Conservation (phyloP, 2,797 vertebrate genomes). For the Spinus olivaceus region DNA sequence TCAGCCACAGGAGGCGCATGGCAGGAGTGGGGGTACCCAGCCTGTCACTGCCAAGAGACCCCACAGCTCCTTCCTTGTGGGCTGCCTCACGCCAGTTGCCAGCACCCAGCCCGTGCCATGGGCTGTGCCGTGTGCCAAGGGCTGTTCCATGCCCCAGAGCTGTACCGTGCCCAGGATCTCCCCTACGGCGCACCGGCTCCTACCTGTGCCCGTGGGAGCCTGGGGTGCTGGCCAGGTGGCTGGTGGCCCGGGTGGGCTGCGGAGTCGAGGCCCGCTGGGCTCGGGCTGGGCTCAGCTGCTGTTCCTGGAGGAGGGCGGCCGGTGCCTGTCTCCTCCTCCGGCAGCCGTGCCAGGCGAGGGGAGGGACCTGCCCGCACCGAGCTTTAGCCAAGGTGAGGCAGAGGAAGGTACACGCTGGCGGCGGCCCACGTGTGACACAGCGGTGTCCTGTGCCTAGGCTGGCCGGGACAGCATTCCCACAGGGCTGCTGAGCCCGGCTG, state of each 20-base stretch:
- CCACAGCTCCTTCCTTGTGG: background rate
- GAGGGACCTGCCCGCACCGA: conserved; percentile 31
- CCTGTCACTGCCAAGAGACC: background rate
- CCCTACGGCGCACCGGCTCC: background rate
- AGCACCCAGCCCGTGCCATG: background rate
- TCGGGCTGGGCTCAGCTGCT: background rate
- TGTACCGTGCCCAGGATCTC: background rate
- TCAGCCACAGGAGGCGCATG: background rate
- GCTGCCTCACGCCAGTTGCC: background rate
- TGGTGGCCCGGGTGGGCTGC: background rate
- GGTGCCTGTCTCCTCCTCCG: conserved; percentile 56
- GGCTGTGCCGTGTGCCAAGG: background rate
- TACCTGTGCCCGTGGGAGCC: conserved; percentile 17
- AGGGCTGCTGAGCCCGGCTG: background rate
- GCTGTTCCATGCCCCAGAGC: background rate
- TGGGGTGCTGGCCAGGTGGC: background rate
- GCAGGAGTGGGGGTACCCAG: background rate
- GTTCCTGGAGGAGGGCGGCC: conserved; percentile 53
- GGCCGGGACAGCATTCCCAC: background rate
- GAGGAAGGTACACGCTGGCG: conserved; percentile 7
- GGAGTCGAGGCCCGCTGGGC: background rate
- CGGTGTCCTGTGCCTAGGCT: background rate
- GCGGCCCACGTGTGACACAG: background rate
- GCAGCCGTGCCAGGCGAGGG: conserved; percentile 56
- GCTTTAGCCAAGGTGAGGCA: conserved; percentile 54